Percentiles rank a stretch among this genome's conserved stretches.
Evolutionary conservation across 1,140 invertebrate species (phyloP).

Genomic region (Orius laevigatus): DNA sequence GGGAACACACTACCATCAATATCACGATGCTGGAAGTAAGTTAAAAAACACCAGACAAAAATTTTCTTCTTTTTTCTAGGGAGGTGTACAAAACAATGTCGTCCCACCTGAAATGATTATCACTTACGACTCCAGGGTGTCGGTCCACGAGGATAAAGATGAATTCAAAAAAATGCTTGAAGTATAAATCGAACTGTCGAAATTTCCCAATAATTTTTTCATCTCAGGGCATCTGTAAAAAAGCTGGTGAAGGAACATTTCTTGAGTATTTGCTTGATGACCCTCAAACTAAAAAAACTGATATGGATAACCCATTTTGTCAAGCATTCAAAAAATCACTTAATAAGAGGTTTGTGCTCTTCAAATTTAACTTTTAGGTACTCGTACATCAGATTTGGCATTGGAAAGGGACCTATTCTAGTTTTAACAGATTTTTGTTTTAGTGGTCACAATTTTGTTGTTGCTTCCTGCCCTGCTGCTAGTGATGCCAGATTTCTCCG

Average conservation of each 20-base stretch:
- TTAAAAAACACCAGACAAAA: not conserved
- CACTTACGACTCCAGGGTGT: not conserved
- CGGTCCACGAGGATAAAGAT: slow-evolving; percentile 1
- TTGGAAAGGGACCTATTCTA: no score
- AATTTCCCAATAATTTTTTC: slow-evolving; percentile 3
- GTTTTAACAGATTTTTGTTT: no score
- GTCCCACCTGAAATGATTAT: not conserved
- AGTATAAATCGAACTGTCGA: not conserved
- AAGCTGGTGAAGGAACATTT: not conserved
- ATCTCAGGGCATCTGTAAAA: not conserved
- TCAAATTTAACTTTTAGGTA: no score
- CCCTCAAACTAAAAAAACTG: not conserved
- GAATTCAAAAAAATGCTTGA: not conserved
- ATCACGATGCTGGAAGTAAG: not conserved
- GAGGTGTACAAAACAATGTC: slow-evolving; percentile 8
- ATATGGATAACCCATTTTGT: slow-evolving; percentile 8
- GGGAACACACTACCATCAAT: slow-evolving; percentile 1
- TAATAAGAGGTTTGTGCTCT: not conserved
- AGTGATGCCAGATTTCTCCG: no score
- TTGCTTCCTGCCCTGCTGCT: no score
- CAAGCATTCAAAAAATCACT: not conserved
- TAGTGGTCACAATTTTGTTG: no score
- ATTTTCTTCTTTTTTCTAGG: not conserved
- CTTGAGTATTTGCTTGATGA: not conserved
- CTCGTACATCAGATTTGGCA: no score